A percentile compares a stretch with the other conserved stretches of the same genome.
Evolutionary conservation across 1,140 invertebrate genomes (phyloP).

Genomic region (Ceratosolen solmsi): DNA sequence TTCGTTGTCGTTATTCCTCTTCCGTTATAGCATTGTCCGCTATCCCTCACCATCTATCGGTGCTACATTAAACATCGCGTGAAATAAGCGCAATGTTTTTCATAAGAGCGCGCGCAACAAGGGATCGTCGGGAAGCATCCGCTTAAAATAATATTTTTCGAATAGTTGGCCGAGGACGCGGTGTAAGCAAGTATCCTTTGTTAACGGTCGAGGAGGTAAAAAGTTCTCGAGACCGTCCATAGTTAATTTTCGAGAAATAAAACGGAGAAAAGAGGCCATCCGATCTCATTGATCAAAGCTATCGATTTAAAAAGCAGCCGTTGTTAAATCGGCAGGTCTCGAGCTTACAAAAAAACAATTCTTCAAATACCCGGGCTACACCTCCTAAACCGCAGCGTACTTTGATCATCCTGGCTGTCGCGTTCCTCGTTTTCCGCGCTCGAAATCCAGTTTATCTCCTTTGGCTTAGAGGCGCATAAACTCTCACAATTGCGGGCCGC

Average conservation of each 20-base stretch:
- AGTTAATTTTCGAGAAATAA: not conserved
- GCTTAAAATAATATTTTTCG: not conserved
- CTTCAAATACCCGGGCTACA: not conserved
- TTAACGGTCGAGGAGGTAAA: not conserved
- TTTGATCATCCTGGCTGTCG: constrained; percentile 8
- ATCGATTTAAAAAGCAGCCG: not conserved
- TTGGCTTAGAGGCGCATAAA: not conserved
- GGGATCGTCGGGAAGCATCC: not conserved
- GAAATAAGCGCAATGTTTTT: too few relatives aligned
- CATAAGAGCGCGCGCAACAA: too few relatives aligned
- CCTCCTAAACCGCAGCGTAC: not conserved
- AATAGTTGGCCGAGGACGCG: not conserved
- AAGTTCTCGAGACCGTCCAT: not conserved
- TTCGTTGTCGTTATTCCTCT: too few relatives aligned
- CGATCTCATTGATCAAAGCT: not conserved
- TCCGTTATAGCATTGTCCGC: too few relatives aligned
- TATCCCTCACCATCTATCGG: too few relatives aligned
- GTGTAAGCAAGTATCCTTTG: not conserved
- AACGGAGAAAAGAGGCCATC: not conserved
- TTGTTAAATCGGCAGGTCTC: not conserved
- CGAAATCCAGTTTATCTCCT: constrained; percentile 43
- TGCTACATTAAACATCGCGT: too few relatives aligned
- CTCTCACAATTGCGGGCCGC: constrained; percentile 10
- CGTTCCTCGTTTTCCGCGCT: constrained; percentile 33
- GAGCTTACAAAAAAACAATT: not conserved